Evolutionary conservation across 2,113 vertebrate species (phyloP).

Genomic region (Brienomyrus brachyistius): DNA sequence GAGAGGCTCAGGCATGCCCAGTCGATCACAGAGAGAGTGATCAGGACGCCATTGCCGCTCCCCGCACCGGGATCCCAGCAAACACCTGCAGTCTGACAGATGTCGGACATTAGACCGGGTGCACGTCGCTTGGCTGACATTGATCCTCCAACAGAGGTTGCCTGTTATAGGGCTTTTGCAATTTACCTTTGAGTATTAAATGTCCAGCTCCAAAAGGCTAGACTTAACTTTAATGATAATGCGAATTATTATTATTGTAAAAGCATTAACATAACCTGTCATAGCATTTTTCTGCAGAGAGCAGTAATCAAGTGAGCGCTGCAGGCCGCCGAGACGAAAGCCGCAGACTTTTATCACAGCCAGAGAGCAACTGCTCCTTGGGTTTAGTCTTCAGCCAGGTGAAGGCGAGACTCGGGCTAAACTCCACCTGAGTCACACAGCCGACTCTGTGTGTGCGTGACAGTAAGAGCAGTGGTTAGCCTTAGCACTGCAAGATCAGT

Average conservation of each 20-base stretch:
- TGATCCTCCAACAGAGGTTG: neutral
- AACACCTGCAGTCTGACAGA: neutral
- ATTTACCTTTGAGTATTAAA: slow-evolving; percentile 1
- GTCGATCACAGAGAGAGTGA: neutral
- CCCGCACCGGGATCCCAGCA: neutral
- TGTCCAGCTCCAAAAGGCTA: neutral
- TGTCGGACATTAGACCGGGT: neutral
- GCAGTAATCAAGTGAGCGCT: neutral
- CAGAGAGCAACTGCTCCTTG: neutral
- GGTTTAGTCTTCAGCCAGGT: too few relatives aligned
- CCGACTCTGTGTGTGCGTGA: neutral
- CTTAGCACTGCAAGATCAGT: neutral
- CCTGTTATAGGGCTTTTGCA: neutral
- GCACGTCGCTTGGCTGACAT: neutral
- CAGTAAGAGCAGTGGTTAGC: neutral
- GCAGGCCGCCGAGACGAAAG: neutral
- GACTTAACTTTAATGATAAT: neutral
- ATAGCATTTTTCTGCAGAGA: neutral
- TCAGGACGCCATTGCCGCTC: neutral
- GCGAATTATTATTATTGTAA: neutral
- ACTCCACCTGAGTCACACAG: neutral
- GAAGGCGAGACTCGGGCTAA: neutral
- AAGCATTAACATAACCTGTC: neutral
- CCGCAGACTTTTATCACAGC: neutral
- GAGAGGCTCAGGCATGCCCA: neutral